Base-by-base conservation (phyloP, 2,797 vertebrate species). In the Threskiornis aethiopicus region DNA sequence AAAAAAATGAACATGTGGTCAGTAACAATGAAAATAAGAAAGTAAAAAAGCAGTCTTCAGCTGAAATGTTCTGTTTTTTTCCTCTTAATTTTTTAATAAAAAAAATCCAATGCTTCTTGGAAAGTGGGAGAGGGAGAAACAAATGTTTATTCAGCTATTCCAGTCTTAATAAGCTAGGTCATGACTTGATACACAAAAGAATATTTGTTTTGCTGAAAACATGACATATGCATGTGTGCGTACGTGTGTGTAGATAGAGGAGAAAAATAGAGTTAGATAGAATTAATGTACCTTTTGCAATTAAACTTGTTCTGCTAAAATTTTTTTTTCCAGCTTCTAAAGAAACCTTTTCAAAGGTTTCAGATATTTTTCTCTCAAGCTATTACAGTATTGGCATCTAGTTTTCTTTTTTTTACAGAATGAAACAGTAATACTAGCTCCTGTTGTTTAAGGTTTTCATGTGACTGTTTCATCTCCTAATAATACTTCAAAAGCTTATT, bases 401-500 rank as follows among this genome's bases (percentile, higher is more conserved):
- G 58, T 13, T 15, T 61, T 86, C 19, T 54, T 7, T 46, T 46
- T 70, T 64, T 72, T 24, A 17, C 31, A 39, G 83, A 85, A 81
- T 62, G 75, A 80, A 95, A 47, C 10, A 64, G 18, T 61, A 52
- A 49, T 31, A 59, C 17, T 54, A 64, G 24, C 13, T 85, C 70
- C 90, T 77, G 33, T 71, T 76, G 11, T 91, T 93, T 61, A 59
- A 84, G 73, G 21, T 92, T 93, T 91, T 90, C 18, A 26, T 87
- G 47, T 51, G 41, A 67, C 44, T 61, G 22, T 91, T 96, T 96
- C 57, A 87, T 92, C 57, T 85, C 42, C 33, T 93, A 84, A 89
- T 82, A 90, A 79, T 54, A 85, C 57, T 87, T 93, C 84, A 89
- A 94, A 93, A 91, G 46, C 76, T 93, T 77, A 42, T 90, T 84